Percentiles rank a stretch among this genome's conserved stretches.
phyloP scores from a whole-genome alignment of 2,113 vertebrate species.

The Brachypteracias leptosomus region DNA sequence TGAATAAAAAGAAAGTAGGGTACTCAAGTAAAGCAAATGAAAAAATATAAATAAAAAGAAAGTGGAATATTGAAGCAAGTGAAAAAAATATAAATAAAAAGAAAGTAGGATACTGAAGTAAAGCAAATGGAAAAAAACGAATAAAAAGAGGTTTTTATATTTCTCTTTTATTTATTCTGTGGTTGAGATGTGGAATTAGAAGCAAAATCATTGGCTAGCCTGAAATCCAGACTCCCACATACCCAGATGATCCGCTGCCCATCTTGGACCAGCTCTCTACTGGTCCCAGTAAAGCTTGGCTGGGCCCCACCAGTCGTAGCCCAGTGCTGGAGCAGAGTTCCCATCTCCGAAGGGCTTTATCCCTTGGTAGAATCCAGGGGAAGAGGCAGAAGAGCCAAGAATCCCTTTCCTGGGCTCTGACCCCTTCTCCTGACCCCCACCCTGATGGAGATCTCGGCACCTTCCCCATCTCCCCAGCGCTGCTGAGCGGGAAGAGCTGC shows the following conservation, averaged over 20 bases:
- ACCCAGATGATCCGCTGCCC: fast-evolving
- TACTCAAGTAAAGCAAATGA: neutral
- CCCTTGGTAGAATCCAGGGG: neutral
- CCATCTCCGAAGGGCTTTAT: neutral
- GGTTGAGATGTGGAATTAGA: neutral
- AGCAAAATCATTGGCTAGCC: neutral
- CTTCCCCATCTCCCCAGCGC: no score
- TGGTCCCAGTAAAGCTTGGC: fast-evolving
- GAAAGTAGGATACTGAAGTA: no score
- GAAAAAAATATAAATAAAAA: no score
- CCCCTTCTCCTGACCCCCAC: neutral
- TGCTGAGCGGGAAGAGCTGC: no score
- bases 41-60: no score
- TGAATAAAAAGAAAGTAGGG: no score
- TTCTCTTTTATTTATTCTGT: neutral
- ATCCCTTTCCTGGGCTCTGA: slow-evolving; percentile 3
- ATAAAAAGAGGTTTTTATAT: neutral
- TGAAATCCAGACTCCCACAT: neutral
- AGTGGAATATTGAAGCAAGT: no score
- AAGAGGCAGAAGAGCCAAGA: neutral
- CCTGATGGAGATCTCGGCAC: no score
- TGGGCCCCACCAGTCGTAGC: fast-evolving
- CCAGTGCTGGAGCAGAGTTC: neutral
- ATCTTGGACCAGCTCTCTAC: neutral
- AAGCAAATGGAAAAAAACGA: neutral